Percentiles rank a stretch among this genome's conserved stretches.
phyloP scores from a whole-genome alignment of 2,888 invertebrate genomes.

The Clepsis dumicolana region DNA sequence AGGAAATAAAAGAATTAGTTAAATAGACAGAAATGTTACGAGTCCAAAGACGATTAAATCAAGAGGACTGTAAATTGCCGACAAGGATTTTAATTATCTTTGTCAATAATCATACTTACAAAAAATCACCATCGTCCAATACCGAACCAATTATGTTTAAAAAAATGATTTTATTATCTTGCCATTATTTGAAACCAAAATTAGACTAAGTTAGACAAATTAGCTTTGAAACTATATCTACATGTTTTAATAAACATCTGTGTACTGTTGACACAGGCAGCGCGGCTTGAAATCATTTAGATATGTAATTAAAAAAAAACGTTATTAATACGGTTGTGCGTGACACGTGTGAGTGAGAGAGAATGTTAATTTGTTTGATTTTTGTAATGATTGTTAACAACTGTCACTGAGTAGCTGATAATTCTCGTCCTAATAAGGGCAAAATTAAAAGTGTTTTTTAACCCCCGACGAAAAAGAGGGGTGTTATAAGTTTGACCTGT shows the following conservation, averaged over 20 bases:
- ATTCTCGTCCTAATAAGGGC: too few relatives aligned
- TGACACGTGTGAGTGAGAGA: slow-evolving; percentile 61
- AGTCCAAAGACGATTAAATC: too few relatives aligned
- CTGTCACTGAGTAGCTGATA: too few relatives aligned
- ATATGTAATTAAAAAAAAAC: slow-evolving; percentile 60
- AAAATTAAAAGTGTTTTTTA: too few relatives aligned
- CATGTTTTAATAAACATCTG: too few relatives aligned
- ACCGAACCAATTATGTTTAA: background rate
- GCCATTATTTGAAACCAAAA: slow-evolving; percentile 38
- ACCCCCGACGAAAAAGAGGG: too few relatives aligned
- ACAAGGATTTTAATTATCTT: too few relatives aligned
- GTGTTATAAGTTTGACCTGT: too few relatives aligned
- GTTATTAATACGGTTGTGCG: slow-evolving; percentile 70
- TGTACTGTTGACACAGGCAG: slow-evolving; percentile 39
- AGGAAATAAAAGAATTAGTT: too few relatives aligned
- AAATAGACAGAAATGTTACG: too few relatives aligned
- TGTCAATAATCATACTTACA: too few relatives aligned
- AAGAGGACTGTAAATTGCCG: too few relatives aligned
- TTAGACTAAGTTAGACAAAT: slow-evolving; percentile 24
- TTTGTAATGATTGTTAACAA: slow-evolving; percentile 26
- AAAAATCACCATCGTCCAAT: background rate
- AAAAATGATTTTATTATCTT: slow-evolving; percentile 25
- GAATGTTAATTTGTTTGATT: slow-evolving; percentile 47
- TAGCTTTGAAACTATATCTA: background rate
- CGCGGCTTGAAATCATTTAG: slow-evolving; percentile 49